These are phyloP conservation scores for Syngnathoides biaculeatus DNA, from an alignment of 2,113 vertebrate genomes.

Conservation along the genomic window DNA sequence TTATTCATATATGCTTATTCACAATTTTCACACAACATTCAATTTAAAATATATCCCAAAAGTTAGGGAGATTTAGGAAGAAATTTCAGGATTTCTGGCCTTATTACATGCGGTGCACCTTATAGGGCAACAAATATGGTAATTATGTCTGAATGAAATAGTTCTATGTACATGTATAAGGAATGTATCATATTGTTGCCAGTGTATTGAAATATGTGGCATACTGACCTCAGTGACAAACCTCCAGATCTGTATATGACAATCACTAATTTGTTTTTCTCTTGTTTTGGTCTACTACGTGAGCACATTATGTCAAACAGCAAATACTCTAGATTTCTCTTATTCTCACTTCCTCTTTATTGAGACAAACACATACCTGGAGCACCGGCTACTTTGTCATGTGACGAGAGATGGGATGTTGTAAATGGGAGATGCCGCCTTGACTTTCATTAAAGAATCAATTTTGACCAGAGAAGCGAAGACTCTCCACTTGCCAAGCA, in stretches of 20 bases:
- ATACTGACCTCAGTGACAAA: too few species aligned
- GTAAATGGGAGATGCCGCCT: background rate
- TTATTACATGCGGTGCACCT: too few species aligned
- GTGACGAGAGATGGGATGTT: slow-evolving; percentile 5
- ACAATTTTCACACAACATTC: too few species aligned
- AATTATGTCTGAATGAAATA: too few species aligned
- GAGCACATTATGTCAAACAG: background rate
- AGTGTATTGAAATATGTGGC: too few species aligned
- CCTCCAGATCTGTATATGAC: slow-evolving; percentile 19
- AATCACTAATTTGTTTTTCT: slow-evolving; percentile 32
- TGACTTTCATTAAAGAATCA: slow-evolving; percentile 22
- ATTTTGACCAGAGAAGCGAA: slow-evolving; percentile 18
- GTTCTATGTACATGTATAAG: too few species aligned
- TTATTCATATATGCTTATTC: too few species aligned
- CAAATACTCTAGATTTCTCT: slow-evolving; percentile 7
- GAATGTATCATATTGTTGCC: too few species aligned
- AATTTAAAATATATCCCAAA: too few species aligned
- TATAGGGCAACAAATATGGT: too few species aligned
- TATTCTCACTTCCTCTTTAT: slow-evolving; percentile 1
- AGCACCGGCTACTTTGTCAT: slow-evolving; percentile 12
- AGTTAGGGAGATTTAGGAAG: too few species aligned
- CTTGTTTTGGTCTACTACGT: slow-evolving; percentile 36
- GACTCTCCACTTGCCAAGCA: slow-evolving; percentile 22
- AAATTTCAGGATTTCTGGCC: too few species aligned
- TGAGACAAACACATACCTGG: background rate